Evolutionary conservation across 2,888 invertebrate genomes (phyloP), one percentile per base, ranked within the genome.

Genomic region (Nemapogon koenigi): DNA sequence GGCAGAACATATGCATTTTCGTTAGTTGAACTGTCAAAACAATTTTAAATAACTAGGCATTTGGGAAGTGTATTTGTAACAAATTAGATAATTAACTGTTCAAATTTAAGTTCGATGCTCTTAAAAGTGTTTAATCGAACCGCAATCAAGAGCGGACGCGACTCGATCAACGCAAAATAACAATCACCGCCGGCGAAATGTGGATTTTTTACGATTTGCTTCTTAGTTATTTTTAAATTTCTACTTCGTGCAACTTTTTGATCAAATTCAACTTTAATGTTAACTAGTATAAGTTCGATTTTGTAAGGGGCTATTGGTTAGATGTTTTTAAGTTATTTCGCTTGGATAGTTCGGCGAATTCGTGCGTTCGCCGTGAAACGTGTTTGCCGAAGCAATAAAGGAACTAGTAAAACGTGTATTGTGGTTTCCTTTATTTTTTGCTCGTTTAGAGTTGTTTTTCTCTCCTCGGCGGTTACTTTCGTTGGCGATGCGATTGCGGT

Each of bases 81-180:
- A n/a, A n/a, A n/a, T n/a, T n/a, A n/a, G n/a, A n/a, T n/a, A n/a
- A n/a, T n/a, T n/a, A n/a, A n/a, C n/a, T n/a, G n/a, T n/a, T n/a
- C n/a, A n/a, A n/a, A n/a, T 16, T 31, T 51, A 64, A 66, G 71
- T 71, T 72, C 71, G 72, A 64, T 58, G 65, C 59, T 62, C 70
- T 49, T 57, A 22, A 52, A 59, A 58, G 62, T 55, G 59, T 55
- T 62, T 53, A 57, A 55, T 58, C 49, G 47, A 58, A 33, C 33
- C 33, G 62, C 59, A 60, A 63, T 67, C 59, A 60, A 58, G 51
- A 59, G 55, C 53, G 56, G 51, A 7, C 22, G 28, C n/a, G 33
- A 55, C 62, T 65, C 59, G 63, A 66, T 62, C 66, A 67, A 64
- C 59, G 62, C 61, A 61, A 65, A 66, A 66, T 60, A 67, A 67